Base-by-base conservation (phyloP, 2,113 vertebrate genomes). In the Theristicus caerulescens region DNA sequence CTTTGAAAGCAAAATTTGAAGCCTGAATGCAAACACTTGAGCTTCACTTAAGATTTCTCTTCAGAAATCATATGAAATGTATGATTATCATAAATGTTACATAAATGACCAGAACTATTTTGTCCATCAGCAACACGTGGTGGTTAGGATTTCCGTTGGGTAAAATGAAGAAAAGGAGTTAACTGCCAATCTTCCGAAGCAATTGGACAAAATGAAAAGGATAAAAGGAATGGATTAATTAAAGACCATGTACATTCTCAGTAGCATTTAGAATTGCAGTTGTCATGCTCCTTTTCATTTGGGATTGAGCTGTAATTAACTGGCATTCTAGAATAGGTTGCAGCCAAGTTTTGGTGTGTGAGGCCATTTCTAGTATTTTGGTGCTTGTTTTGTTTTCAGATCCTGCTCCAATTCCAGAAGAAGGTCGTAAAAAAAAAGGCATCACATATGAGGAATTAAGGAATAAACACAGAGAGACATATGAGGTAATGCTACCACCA, bases 371-470 rank as follows among this genome's bases (percentile, higher is more conserved):
- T 61, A 38, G 32, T 80, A 36, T 82, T 82, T 93, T 69, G 74
- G 54, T 92, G 58, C 89, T 96, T 79, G 86, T 69, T 95, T 95
- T 96, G 80, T 94, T 97, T 98, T 82, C 94, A 98, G 98, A 98
- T 88, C 95, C 98, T 96, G 87, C 93, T 83, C 91, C 95, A 93
- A 4, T 87, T 80, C 73, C 92, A 88, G 98, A 98, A 97, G 97
- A 98, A 97, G 94, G 71, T 90, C 97, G 96, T 92, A 98, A 98
- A 97, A 98, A 93, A 94, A 98, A 97, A 97, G 92, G 87, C 51
- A 34, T 98, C 93, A 98, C 98, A 7, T 98, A 98, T 16, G 98
- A 98, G 71, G 98, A 98, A 95, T 96, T 98, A 93, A 98, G 98
- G 94, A 98, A 95, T 96, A 98, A 97, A 95, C 98, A 98, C 95